These are phyloP conservation scores for Kryptolebias ocellatus DNA, from an alignment of 2,797 vertebrate species.

Conservation along the genomic window DNA sequence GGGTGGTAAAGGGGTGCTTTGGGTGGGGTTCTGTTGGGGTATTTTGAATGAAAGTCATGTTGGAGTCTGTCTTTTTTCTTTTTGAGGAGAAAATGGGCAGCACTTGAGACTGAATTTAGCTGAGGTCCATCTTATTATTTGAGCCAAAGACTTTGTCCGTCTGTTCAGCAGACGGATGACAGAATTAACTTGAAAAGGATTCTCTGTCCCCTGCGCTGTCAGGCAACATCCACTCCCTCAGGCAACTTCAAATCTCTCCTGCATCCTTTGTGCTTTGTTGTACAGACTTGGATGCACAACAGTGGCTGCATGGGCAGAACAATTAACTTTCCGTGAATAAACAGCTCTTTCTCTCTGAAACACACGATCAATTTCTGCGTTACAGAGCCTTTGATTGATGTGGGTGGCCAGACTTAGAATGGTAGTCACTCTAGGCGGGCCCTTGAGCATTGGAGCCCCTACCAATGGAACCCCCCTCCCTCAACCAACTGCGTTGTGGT, in stretches of 20 bases:
- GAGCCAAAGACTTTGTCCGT: conserved; percentile 72
- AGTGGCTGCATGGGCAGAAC: conserved; percentile 66
- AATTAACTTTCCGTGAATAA: conserved; percentile 74
- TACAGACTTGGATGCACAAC: conserved; percentile 67
- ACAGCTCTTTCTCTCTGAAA: conserved; percentile 67
- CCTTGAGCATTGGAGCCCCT: conserved; percentile 62
- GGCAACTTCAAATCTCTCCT: conserved; percentile 67
- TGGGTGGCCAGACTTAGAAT: conserved; percentile 79
- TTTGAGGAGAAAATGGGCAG: conserved; percentile 69
- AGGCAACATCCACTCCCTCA: conserved; percentile 71
- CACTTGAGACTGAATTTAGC: conserved; percentile 73
- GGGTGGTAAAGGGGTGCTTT: conserved; percentile 40
- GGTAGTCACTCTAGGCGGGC: conserved; percentile 65
- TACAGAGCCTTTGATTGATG: conserved; percentile 74
- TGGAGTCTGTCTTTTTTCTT: conserved; percentile 65
- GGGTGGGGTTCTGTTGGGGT: conserved; percentile 49
- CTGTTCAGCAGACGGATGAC: conserved; percentile 78
- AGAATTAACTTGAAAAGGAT: conserved; percentile 77
- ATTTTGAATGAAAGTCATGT: conserved; percentile 67
- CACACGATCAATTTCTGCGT: conserved; percentile 75
- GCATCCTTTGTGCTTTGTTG: conserved; percentile 71
- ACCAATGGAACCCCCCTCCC: conserved; percentile 65
- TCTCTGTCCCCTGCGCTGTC: conserved; percentile 66
- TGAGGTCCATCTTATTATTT: conserved; percentile 71
- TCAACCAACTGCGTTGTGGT: conserved; percentile 31